Base-by-base conservation (phyloP, 2,888 invertebrate genomes). In the Zonitis immaculata region DNA sequence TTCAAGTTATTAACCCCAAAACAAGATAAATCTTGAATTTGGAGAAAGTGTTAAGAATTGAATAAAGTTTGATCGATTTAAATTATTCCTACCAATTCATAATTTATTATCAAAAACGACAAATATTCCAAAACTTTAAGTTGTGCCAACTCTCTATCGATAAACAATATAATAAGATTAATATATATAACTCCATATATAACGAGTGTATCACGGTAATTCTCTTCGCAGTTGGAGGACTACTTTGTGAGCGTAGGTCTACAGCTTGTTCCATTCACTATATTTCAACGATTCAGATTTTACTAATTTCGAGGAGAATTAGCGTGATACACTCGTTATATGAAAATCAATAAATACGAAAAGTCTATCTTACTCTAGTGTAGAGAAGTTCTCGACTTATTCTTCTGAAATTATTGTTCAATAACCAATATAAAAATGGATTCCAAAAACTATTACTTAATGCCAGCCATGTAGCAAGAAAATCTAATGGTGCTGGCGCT, bases 381-480 rank as follows among this genome's bases (percentile, higher is more conserved):
- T 88, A 84, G 57, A 91, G 76, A 53, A 91, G 74, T 66, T 89
- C 89, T 63, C 85, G 82, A 71, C 89, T 87, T 64, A 91, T 86
- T 62, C 89, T 82, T 66, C 91, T 81, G 74, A 91, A 92, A 71
- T 91, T 88, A 70, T 89, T 88, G 76, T 91, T 91, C 62, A 92
- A 80, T 43, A 91, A 80, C 91, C 91, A 91, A 74, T 91, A 92
- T 53, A 92, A 82, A 71, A 92, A 91, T 1, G 91, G 91, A 75
- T 92, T 91, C 91, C 91, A 91, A 73, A 92, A 89, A 73, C 91
- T 91, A 78, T 91, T 90, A 73, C 91, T 91, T 50, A 91, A 78
- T 3, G 91, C 91, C 64, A 90, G 77, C 91, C 91, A 92, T 47
- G 91, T 91, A 54, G 90, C 89, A 52, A 90, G 78, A 74, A 92